Conservation (phyloP, 1,140 invertebrate species). For the Gonioctena quinquepunctata region DNA sequence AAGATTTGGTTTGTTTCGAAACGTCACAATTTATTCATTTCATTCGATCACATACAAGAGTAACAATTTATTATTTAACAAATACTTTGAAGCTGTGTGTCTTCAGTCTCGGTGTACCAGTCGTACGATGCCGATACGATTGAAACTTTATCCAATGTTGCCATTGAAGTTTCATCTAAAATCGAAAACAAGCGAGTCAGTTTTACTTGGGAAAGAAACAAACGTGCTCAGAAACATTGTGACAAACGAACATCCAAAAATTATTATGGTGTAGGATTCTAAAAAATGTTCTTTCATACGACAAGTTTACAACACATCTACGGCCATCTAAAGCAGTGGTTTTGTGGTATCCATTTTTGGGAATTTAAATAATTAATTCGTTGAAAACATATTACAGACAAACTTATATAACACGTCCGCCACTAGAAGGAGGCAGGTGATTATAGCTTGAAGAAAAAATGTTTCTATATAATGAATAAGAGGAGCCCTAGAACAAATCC, state of each 20-base stretch:
- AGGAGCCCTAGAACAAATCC: too few species aligned
- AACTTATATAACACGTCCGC: too few species aligned
- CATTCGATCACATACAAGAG: neutral
- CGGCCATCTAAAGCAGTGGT: neutral
- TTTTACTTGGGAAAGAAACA: neutral
- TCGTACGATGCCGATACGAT: neutral
- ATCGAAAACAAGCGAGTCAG: constrained; percentile 13
- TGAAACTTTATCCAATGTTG: constrained; percentile 20
- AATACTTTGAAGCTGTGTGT: neutral
- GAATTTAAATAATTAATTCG: too few species aligned
- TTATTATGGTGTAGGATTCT: constrained; percentile 20
- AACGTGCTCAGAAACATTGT: neutral
- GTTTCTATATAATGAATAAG: too few species aligned
- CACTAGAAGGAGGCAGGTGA: too few species aligned
- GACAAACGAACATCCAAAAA: neutral
- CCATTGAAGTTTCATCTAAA: constrained; percentile 23
- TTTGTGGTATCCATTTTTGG: too few species aligned
- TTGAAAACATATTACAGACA: too few species aligned
- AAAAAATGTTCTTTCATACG: neutral
- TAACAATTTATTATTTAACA: neutral
- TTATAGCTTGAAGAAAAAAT: too few species aligned
- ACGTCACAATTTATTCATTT: neutral
- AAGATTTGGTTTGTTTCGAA: neutral
- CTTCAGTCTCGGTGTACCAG: neutral
- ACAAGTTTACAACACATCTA: neutral